These are phyloP conservation scores for Grapholita molesta DNA, from an alignment of 1,140 invertebrate species.

Conservation along the genomic window DNA sequence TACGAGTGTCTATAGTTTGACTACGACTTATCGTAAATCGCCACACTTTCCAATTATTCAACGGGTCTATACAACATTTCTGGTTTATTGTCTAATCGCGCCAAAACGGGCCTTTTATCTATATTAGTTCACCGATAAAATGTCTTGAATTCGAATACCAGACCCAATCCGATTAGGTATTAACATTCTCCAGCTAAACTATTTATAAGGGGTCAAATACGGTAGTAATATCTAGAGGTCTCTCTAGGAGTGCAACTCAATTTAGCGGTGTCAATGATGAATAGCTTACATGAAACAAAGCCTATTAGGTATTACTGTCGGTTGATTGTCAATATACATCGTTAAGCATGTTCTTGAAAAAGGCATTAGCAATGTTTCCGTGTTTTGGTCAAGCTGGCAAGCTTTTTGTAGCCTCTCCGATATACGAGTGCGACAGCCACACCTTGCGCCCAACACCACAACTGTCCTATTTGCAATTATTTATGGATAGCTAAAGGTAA, in stretches of 20 bases:
- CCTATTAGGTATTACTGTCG: conserved; percentile 8
- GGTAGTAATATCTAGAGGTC: not conserved
- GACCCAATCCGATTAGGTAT: not conserved
- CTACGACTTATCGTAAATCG: too few species aligned
- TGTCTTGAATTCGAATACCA: not conserved
- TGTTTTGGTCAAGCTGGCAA: not conserved
- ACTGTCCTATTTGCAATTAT: not conserved
- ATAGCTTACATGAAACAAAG: conserved; percentile 20
- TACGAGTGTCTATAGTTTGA: too few species aligned
- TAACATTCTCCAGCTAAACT: not conserved
- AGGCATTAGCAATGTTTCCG: not conserved
- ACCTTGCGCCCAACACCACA: not conserved
- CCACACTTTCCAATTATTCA: conserved; percentile 2
- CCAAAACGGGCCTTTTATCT: not conserved
- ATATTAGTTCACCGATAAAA: not conserved
- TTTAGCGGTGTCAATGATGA: conserved; percentile 9
- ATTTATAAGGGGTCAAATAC: not conserved
- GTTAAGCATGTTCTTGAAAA: conserved; percentile 11
- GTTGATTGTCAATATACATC: conserved; percentile 10
- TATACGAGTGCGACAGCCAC: not conserved
- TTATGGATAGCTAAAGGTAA: not conserved
- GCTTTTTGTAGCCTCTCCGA: not conserved
- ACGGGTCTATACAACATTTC: not conserved
- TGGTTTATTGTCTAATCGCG: not conserved
- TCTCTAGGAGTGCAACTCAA: not conserved